Evolutionary conservation across 2,888 invertebrate species (phyloP).

Genomic region (Torymus texanus): DNA sequence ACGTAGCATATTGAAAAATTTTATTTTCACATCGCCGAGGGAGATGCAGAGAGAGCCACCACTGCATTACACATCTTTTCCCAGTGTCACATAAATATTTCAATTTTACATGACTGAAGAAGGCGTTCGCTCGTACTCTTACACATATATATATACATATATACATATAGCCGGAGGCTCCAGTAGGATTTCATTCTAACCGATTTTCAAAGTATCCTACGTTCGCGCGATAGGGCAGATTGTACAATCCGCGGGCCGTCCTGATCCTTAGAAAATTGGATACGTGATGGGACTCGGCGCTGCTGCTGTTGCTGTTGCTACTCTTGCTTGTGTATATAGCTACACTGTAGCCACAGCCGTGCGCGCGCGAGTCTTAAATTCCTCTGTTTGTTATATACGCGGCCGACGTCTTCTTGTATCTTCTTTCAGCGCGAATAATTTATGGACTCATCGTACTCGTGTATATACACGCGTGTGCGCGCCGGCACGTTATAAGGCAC

Average conservation of each 20-base stretch:
- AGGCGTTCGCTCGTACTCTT: not conserved
- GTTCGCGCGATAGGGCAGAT: slow-evolving; percentile 57
- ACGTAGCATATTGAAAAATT: slow-evolving; percentile 15
- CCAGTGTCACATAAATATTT: slow-evolving; percentile 39
- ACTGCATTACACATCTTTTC: not conserved
- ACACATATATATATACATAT: too few relatives aligned
- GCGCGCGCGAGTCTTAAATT: too few relatives aligned
- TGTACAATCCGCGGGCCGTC: slow-evolving; percentile 59
- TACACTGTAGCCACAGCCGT: too few relatives aligned
- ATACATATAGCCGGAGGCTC: too few relatives aligned
- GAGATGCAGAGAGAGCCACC: too few relatives aligned
- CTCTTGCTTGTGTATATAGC: too few relatives aligned
- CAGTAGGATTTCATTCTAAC: slow-evolving; percentile 61
- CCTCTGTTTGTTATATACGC: too few relatives aligned
- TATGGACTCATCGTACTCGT: not conserved
- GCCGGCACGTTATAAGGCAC: not conserved
- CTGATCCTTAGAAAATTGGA: slow-evolving; percentile 74
- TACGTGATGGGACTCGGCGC: slow-evolving; percentile 71
- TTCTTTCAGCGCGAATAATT: not conserved
- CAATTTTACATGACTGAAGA: slow-evolving; percentile 26
- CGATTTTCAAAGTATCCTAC: slow-evolving; percentile 67
- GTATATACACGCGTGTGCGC: not conserved
- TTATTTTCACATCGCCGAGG: not conserved
- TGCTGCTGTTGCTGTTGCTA: slow-evolving; percentile 5
- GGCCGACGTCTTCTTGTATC: too few relatives aligned